Percentiles rank a stretch among this genome's conserved stretches.
Conservation (phyloP, 2,113 vertebrate species). For the Myrmecophaga tridactyla region DNA sequence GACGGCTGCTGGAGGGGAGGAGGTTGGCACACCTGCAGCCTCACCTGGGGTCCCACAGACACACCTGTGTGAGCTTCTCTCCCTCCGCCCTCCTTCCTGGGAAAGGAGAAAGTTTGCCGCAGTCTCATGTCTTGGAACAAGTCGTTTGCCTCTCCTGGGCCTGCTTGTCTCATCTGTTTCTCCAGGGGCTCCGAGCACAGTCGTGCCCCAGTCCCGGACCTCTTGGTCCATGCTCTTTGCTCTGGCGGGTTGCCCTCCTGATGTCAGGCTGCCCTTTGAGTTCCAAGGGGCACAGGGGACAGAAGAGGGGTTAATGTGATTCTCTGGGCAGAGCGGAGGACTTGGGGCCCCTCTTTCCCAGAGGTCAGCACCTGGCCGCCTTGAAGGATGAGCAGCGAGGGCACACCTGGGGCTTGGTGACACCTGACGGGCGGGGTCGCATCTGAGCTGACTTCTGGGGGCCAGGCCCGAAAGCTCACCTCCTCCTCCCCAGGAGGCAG, state of each 20-base stretch:
- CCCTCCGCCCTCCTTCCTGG: neutral
- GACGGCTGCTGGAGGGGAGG: neutral
- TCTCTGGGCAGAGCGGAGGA: neutral
- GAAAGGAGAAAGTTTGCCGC: too few relatives aligned
- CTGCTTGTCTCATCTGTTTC: neutral
- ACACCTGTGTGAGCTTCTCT: accelerated
- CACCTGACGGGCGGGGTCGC: too few relatives aligned
- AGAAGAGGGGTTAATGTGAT: neutral
- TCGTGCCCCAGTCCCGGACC: neutral
- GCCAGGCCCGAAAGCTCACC: accelerated
- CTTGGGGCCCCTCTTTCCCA: neutral
- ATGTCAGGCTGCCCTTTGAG: neutral
- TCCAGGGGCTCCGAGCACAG: accelerated
- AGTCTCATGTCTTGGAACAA: accelerated
- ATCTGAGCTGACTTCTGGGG: neutral
- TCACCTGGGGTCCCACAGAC: neutral
- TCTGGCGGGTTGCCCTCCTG: neutral
- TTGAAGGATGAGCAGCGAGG: neutral
- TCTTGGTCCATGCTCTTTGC: neutral
- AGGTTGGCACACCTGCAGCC: accelerated
- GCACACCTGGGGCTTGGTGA: accelerated
- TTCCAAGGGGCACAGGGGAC: neutral
- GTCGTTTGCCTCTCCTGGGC: neutral
- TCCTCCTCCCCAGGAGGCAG: accelerated
- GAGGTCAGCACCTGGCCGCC: neutral